Evolutionary conservation across 2,797 vertebrate genomes (phyloP).

Genomic region (Merluccius polli): DNA sequence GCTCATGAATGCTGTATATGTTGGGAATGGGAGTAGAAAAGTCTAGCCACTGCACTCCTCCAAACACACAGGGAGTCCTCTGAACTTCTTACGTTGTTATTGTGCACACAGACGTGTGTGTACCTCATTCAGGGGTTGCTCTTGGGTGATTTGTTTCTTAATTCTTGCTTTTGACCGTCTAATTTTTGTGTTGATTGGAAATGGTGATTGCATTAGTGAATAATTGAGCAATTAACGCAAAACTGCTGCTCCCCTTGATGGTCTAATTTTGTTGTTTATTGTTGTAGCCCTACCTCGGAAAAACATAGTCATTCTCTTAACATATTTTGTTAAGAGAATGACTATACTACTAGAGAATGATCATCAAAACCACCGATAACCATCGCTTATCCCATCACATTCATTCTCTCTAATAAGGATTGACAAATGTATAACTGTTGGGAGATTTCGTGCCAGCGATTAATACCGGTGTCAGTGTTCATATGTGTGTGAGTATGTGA

Average conservation of each 20-base stretch:
- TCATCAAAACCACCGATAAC: too few relatives aligned
- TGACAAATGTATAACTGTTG: conserved; percentile 65
- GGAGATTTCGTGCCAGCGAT: conserved; percentile 45
- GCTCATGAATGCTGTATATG: neutral
- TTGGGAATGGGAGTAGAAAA: too few relatives aligned
- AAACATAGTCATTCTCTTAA: neutral
- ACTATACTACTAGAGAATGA: too few relatives aligned
- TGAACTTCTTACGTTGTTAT: too few relatives aligned
- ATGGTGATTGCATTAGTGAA: conserved; percentile 2
- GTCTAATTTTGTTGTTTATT: neutral
- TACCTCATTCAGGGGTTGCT: neutral
- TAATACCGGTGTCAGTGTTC: conserved; percentile 30
- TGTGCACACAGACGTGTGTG: too few relatives aligned
- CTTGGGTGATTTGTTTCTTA: conserved; percentile 19
- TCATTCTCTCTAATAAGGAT: conserved; percentile 59
- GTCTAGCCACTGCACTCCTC: too few relatives aligned
- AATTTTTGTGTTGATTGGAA: neutral
- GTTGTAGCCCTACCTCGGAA: neutral
- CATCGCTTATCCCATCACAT: conserved; percentile 35
- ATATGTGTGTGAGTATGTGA: conserved; percentile 29
- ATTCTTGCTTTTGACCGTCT: conserved; percentile 1
- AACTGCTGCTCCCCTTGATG: neutral
- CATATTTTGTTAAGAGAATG: conserved; percentile 16
- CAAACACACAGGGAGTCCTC: too few relatives aligned
- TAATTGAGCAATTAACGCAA: neutral